Conservation (phyloP, 2,888 invertebrate genomes). For the Pecten maximus region DNA sequence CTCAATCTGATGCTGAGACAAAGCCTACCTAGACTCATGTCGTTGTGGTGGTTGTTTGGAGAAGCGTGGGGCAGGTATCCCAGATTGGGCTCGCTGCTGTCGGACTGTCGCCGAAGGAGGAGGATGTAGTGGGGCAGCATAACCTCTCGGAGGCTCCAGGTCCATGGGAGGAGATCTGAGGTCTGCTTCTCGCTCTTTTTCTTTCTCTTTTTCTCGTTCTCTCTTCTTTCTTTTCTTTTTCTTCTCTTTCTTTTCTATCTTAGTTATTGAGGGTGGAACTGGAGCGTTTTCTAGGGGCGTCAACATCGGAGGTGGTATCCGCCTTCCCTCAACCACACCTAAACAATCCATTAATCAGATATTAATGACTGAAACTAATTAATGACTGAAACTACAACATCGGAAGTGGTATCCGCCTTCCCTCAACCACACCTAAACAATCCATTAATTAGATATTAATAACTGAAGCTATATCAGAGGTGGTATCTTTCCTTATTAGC, state of each 20-base stretch:
- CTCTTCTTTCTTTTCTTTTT: slow-evolving; percentile 62
- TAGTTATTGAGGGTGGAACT: slow-evolving; percentile 65
- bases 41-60: slow-evolving; percentile 70
- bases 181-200: slow-evolving; percentile 64
- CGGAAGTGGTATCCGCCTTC: slow-evolving; percentile 74
- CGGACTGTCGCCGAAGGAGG: slow-evolving; percentile 67
- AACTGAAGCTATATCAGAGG: slow-evolving; percentile 67
- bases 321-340: slow-evolving; percentile 75
- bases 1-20: neutral
- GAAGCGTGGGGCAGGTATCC: slow-evolving; percentile 69
- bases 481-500: no score
- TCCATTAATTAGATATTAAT: neutral
- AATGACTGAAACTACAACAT: no score
- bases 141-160: slow-evolving; percentile 73
- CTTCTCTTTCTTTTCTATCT: slow-evolving; percentile 56
- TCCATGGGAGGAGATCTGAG: slow-evolving; percentile 70
- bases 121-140: slow-evolving; percentile 76
- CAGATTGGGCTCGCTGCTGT: slow-evolving; percentile 67
- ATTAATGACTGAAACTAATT: neutral
- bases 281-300: slow-evolving; percentile 78
- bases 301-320: slow-evolving; percentile 76
- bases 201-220: slow-evolving; percentile 53
- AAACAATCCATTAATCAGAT: slow-evolving; percentile 36
- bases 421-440: slow-evolving; percentile 72
- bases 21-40: slow-evolving; percentile 61